These are phyloP conservation scores for Anoura caudifer DNA, from an alignment of 2,113 vertebrate species.

Conservation along the genomic window DNA sequence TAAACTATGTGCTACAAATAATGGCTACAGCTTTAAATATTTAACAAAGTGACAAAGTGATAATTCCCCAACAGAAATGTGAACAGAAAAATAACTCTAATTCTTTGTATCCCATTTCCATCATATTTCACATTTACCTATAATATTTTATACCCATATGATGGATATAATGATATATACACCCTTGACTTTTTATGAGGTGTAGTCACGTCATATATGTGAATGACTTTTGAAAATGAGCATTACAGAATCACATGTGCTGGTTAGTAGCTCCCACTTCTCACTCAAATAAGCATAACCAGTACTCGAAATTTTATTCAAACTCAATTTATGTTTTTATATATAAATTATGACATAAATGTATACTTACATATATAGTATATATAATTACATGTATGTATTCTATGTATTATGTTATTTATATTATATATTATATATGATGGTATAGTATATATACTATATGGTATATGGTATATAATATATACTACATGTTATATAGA, in stretches of 20 bases:
- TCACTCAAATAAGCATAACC: background rate
- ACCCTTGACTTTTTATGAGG: background rate
- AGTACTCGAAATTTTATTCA: background rate
- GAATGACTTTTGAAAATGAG: background rate
- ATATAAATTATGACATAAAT: background rate
- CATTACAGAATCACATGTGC: background rate
- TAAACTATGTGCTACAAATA: background rate
- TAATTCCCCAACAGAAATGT: background rate
- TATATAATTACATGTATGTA: no score
- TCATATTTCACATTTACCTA: background rate
- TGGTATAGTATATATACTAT: no score
- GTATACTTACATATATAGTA: background rate
- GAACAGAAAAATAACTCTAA: background rate
- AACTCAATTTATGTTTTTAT: background rate
- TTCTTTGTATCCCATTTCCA: background rate
- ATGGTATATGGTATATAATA: no score
- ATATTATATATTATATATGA: no score
- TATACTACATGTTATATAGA: no score
- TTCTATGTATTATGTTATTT: no score
- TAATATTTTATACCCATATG: background rate
- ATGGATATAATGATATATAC: background rate
- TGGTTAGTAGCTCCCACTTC: background rate
- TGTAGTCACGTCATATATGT: background rate
- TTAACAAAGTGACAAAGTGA: background rate
- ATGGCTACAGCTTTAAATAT: background rate